These are phyloP conservation scores for Danio jaintianensis DNA, from an alignment of 2,797 vertebrate genomes.

Conservation along the genomic window DNA sequence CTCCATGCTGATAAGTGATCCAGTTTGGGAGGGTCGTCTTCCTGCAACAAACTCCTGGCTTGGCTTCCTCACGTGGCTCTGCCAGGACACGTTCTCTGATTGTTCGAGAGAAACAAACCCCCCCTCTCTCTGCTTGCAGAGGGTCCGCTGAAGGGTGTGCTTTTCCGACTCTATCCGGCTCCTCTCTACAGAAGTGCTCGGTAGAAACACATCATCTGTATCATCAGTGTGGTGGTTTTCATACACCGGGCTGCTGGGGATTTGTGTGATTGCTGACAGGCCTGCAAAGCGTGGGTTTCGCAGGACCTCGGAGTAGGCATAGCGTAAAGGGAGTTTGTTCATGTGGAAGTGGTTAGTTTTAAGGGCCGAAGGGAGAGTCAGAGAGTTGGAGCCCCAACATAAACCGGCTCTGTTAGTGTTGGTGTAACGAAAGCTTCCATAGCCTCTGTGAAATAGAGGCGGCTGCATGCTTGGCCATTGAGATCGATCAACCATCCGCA, in stretches of 20 bases:
- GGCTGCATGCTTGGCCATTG: constrained; percentile 50
- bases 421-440: constrained; percentile 16
- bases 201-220: constrained; percentile 41
- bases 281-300: background rate
- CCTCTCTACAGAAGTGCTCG: background rate
- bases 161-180: constrained; percentile 36
- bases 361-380: constrained; percentile 54
- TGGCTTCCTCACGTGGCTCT: constrained; percentile 40
- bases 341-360: background rate
- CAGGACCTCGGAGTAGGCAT: constrained; percentile 60
- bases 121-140: background rate
- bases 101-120: constrained; percentile 27
- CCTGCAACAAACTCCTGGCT: constrained; percentile 31
- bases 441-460: constrained; percentile 18
- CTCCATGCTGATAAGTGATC: constrained; percentile 62
- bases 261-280: background rate
- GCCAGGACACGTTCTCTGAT: constrained; percentile 43
- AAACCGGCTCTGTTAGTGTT: constrained; percentile 35
- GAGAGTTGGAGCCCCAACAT: constrained; percentile 38
- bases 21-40: constrained; percentile 55
- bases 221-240: constrained; percentile 30
- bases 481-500: constrained; percentile 67
- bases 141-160: background rate
- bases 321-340: constrained; percentile 32
- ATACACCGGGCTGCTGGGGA: constrained; percentile 5